phyloP scores from a whole-genome alignment of 2,797 vertebrate genomes.

The Gobionotothen gibberifrons region DNA sequence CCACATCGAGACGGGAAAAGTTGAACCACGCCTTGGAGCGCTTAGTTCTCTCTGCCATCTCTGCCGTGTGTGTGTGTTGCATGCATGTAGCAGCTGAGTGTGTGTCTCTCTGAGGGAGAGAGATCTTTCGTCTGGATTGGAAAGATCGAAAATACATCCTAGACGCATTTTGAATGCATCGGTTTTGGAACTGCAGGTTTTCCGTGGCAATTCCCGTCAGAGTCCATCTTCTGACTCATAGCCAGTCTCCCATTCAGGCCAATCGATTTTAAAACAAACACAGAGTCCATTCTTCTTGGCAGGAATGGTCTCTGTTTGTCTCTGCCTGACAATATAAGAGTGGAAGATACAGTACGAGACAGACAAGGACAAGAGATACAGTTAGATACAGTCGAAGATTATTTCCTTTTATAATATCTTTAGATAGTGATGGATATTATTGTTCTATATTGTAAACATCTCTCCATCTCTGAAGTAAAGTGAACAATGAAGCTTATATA shows the following conservation, averaged over 20 bases:
- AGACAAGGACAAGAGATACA: not conserved
- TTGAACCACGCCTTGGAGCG: too few species aligned
- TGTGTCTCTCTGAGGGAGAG: too few species aligned
- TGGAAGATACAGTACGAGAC: not conserved
- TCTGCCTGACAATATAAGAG: slow-evolving; percentile 6
- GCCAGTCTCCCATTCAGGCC: slow-evolving; percentile 15
- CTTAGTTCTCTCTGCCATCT: too few species aligned
- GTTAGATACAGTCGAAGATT: not conserved
- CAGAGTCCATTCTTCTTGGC: slow-evolving; percentile 1
- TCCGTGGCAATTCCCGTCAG: slow-evolving; percentile 23
- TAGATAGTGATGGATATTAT: not conserved
- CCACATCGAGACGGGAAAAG: too few species aligned
- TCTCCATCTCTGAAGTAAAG: not conserved
- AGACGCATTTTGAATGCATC: too few species aligned
- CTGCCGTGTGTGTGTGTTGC: too few species aligned
- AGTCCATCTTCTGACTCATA: slow-evolving; percentile 41
- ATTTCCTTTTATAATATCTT: not conserved
- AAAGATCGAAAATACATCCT: too few species aligned
- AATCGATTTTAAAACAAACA: slow-evolving; percentile 42
- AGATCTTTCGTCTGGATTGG: too few species aligned
- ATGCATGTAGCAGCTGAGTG: too few species aligned
- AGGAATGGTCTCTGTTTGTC: slow-evolving; percentile 9
- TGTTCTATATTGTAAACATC: slow-evolving; percentile 9
- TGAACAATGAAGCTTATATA: not conserved
- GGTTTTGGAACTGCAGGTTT: not conserved